Evolutionary conservation across 2,113 vertebrate species (phyloP), one percentile per base, ranked within the genome.

Genomic region (Epinephelus cyanopodus): DNA sequence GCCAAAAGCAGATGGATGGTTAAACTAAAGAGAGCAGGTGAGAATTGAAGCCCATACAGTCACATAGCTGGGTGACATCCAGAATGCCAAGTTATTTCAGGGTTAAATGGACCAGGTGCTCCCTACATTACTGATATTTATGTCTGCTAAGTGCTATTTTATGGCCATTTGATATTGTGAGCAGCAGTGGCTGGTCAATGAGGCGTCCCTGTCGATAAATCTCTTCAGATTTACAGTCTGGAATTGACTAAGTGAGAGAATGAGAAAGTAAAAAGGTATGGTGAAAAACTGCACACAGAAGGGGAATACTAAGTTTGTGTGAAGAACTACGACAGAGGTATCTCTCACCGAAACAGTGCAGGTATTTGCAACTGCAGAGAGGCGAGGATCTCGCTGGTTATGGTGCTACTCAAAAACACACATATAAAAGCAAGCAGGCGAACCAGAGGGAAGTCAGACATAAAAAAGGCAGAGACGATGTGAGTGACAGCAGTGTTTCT

Each of bases 401-500:
- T 25, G 60, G 10, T 37, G 57, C 50, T 45, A 37, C 62, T 56
- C 15, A 69, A 67, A 77, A 10, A 65, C 63, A 83, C 67, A 66
- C 61, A 17, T 56, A 79, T 25, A 62, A 81, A 82, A 69, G 37
- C 42, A 58, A 65, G 37, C 5, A 60, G 52, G 56, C 54, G 61
- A 87, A 83, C 4, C 62, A 73, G 50, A 63, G 47, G 57, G 56
- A 84, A 72, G 64, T 73, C 67, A 21, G 64, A 82, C 37, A 83
- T 60, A 48, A 83, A 86, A 57, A 79, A 39, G 66, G 17, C 63
- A 23, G 69, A 77, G 48, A 56, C 39, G 68, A 27, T 50, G 63
- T 62, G 53, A 87, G 85, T 88, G 90, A 86, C 87, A 80, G 80
- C 72, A 67, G 66, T 37, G 17, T 82, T 88, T 91, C 79, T 87